Evolutionary conservation across 2,888 invertebrate species (phyloP).

Genomic region (Phlogophora meticulosa): DNA sequence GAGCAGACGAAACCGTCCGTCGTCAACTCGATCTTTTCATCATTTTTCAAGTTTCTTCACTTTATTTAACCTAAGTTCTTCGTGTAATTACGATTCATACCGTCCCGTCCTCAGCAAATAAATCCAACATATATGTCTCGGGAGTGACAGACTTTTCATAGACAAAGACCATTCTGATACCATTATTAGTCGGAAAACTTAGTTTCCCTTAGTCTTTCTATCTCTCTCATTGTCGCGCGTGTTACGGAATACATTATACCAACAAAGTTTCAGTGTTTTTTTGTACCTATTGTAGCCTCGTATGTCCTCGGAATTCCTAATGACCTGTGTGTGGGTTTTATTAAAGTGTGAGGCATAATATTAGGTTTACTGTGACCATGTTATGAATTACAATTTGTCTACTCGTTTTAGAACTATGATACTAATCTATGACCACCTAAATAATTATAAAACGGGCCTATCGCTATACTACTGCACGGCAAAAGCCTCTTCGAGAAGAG

Average conservation of each 20-base stretch:
- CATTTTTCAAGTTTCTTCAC: not conserved
- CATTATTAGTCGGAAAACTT: not conserved
- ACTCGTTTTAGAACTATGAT: too few species aligned
- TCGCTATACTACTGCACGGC: too few species aligned
- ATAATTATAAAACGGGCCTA: too few species aligned
- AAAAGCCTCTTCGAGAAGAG: too few species aligned
- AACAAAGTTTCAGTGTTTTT: slow-evolving; percentile 20
- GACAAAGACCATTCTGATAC: not conserved
- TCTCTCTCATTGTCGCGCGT: slow-evolving; percentile 15
- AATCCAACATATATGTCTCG: not conserved
- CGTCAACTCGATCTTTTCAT: too few species aligned
- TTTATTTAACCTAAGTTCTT: not conserved
- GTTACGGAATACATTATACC: slow-evolving; percentile 30
- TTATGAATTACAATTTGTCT: too few species aligned
- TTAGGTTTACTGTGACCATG: not conserved
- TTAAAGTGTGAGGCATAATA: not conserved
- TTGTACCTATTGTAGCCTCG: not conserved
- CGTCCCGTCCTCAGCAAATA: not conserved
- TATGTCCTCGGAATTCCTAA: slow-evolving; percentile 20
- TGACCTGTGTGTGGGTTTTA: slow-evolving; percentile 4
- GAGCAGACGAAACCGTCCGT: too few species aligned
- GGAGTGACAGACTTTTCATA: not conserved
- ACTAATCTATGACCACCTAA: too few species aligned
- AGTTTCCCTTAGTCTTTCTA: slow-evolving; percentile 14
- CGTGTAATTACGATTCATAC: not conserved